Percentiles rank a stretch among this genome's conserved stretches.
Evolutionary conservation across 2,113 vertebrate species (phyloP).

Genomic region (Pipa parva): DNA sequence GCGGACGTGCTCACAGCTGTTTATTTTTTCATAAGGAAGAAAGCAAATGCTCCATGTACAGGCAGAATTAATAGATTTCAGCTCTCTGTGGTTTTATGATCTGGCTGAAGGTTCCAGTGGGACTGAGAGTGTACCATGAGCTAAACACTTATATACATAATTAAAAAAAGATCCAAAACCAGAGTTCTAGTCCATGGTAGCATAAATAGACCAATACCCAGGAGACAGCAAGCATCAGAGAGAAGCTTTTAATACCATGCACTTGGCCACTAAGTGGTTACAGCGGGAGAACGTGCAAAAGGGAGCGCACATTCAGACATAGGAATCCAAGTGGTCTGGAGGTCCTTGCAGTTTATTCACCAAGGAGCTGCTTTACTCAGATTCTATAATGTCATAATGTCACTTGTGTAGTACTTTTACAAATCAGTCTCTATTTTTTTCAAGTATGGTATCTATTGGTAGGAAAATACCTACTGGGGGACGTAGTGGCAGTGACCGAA

Average conservation of each 20-base stretch:
- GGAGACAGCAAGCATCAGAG: neutral
- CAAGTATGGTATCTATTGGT: no score
- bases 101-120: neutral
- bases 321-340: no score
- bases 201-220: neutral
- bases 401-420: no score
- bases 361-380: no score
- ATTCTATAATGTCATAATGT: no score
- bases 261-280: neutral
- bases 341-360: no score
- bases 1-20: conserved; percentile 10
- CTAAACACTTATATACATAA: neutral
- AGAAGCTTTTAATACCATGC: neutral
- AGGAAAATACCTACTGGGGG: no score
- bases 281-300: neutral
- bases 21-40: conserved; percentile 14
- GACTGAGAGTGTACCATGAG: neutral
- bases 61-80: neutral
- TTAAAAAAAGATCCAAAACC: neutral
- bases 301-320: neutral
- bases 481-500: neutral
- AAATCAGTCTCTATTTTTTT: no score
- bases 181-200: neutral
- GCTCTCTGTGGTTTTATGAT: neutral
- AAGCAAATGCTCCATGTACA: neutral